These are phyloP conservation scores for Sebastes hubbsi DNA, from an alignment of 2,797 vertebrate genomes.

Conservation along the genomic window DNA sequence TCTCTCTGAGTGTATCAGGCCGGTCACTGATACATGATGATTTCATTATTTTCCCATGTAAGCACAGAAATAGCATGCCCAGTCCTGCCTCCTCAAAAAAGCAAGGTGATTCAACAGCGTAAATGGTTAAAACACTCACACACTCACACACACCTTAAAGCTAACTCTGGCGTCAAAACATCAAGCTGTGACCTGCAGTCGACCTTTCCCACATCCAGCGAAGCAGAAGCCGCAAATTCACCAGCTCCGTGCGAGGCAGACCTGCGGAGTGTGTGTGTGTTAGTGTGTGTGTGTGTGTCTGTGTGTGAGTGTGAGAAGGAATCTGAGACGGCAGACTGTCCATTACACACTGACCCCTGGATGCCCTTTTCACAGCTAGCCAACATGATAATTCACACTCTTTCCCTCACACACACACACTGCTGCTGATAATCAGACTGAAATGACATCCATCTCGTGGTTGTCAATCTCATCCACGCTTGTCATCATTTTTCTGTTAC, in stretches of 20 bases:
- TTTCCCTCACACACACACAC: background rate
- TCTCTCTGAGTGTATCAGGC: background rate
- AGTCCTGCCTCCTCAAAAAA: background rate
- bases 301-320: constrained; percentile 14
- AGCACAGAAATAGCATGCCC: background rate
- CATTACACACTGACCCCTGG: constrained; percentile 63
- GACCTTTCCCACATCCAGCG: constrained; percentile 74
- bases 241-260: constrained; percentile 65
- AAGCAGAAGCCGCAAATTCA: constrained; percentile 68
- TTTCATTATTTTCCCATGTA: background rate
- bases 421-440: background rate
- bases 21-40: background rate
- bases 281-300: background rate
- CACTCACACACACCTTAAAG: constrained; percentile 25
- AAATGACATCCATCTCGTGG: background rate
- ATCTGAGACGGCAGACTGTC: constrained; percentile 52
- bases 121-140: background rate
- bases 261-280: constrained; percentile 13
- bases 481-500: background rate
- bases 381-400: constrained; percentile 32
- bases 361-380: constrained; percentile 55
- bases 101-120: background rate
- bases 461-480: background rate
- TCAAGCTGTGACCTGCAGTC: constrained; percentile 64
- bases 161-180: constrained; percentile 26